Conservation (phyloP, 1,140 invertebrate species). For the Daktulosphaira vitifoliae region DNA sequence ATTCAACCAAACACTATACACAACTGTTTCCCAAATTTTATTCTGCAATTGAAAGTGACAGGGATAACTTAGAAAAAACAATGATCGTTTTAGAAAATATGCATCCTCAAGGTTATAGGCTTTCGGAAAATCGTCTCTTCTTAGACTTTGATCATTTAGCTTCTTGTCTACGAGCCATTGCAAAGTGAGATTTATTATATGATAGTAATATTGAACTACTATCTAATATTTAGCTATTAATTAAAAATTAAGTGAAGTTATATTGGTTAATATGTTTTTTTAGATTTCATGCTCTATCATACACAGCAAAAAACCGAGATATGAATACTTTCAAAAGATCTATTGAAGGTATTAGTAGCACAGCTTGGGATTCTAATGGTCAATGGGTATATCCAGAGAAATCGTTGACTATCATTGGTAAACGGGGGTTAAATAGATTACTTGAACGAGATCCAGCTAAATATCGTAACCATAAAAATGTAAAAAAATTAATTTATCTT, state of each 20-base stretch:
- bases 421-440: neutral
- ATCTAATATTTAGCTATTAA: no score
- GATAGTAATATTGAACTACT: no score
- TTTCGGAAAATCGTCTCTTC: neutral
- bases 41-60: constrained; percentile 7
- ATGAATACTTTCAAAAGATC: neutral
- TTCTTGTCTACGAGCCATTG: neutral
- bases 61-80: neutral
- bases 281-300: constrained; percentile 18
- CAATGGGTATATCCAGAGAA: neutral
- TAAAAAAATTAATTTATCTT: neutral
- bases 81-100: constrained; percentile 25
- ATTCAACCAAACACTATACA: no score
- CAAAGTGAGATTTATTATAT: no score
- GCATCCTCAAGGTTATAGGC: neutral
- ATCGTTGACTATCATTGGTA: neutral
- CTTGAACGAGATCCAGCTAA: neutral
- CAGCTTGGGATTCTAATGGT: neutral
- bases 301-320: neutral
- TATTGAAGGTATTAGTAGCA: neutral
- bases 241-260: no score
- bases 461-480: neutral
- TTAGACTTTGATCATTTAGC: constrained; percentile 12
- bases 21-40: neutral
- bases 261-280: no score